Evolutionary conservation across 2,797 vertebrate genomes (phyloP), one percentile per base, ranked within the genome.

Genomic region (Emys orbicularis): DNA sequence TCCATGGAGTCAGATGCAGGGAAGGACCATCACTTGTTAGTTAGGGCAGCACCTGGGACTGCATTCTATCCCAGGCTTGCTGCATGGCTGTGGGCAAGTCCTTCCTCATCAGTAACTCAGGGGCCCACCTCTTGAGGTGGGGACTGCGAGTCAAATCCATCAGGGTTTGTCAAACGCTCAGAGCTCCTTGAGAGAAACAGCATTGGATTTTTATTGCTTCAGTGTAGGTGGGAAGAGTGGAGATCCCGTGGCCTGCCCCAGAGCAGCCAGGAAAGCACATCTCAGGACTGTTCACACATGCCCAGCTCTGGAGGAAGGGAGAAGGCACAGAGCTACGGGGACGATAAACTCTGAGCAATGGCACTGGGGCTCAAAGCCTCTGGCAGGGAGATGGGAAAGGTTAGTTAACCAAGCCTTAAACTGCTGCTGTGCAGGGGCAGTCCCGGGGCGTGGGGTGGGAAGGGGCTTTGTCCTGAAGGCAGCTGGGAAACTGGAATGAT

Each of bases 131-230:
- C 41, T 49, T 49, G 27, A 8, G 27, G 41, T 25, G 44, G 25
- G 12, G 8, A 31, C 41, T 76, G 44, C 13, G 4, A 77, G 13
- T 47, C 74, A 86, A 86, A 61, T 44, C 19, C 41, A 34, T 49
- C 15, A 0, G 1, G 18, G 2, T 49, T 27, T 1, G 1, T 4
- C 23, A 44, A 59, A 37, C 7, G 3, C 15, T 8, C 0, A 0
- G 25, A 31, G 53, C 12, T 82, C 81, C 57, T n/a, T 23, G 49
- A 16, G 59, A 0, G 5, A 80, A 5, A 47, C 10, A 1, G 0
- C 7, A 74, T 2, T 44, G 41, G 6, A 1, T n/a, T 79, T 6
- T 19, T n/a, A 65, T 82, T 18, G 21, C 54, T 61, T 56, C 3
- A 0, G 23, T 13, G 19, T 1, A 4, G 13, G 72, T 1, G 49